Base-by-base conservation (phyloP, 1,140 invertebrate species). In the Contarinia nasturtii region DNA sequence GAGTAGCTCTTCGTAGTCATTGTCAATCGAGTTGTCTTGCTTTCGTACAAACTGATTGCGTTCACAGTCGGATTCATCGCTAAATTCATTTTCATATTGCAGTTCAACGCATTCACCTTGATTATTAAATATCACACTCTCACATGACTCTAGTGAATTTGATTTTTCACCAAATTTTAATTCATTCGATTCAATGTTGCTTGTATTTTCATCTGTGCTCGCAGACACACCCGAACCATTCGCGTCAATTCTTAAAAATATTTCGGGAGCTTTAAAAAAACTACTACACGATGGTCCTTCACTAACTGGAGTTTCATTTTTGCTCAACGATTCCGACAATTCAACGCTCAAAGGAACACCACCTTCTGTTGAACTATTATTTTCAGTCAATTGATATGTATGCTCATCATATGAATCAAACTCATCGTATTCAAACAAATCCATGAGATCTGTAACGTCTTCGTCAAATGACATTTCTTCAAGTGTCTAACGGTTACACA, bases 371-470 rank as follows among this genome's bases (percentile, higher is more conserved):
- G 17, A 27, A 46, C 34, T 11, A 37, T 21, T 38, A 22, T 11
- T n/a, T 12, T 46, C 33, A 10, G n/a, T 18, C 14, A 40, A 18
- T 40, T n/a, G 37, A n/a, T 15, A 15, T 36, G 57, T 47, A 33
- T 58, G 53, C 11, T 59, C 54, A 10, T 60, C 59, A 33, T 60
- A 27, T 36, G 53, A 41, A 33, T 55, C 47, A 21, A 70, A 64
- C 45, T 72, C 69, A 20, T 72, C 70, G 49, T 71, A 72, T 49
- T 68, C 69, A 51, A 71, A 72, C 3, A 65, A 65, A 54, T 72
- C 70, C 51, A 70, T 68, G 41, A 68, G 64, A 17, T 51, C 33
- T 33, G 7, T 33, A 33, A 8, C 12, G 2, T 27, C 14, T 19
- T 19, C 8, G 41, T 14, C 11, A 14, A 14, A 7, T 20, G 42